These are phyloP conservation scores for Chunga burmeisteri DNA, from an alignment of 2,113 vertebrate species.

Conservation along the genomic window DNA sequence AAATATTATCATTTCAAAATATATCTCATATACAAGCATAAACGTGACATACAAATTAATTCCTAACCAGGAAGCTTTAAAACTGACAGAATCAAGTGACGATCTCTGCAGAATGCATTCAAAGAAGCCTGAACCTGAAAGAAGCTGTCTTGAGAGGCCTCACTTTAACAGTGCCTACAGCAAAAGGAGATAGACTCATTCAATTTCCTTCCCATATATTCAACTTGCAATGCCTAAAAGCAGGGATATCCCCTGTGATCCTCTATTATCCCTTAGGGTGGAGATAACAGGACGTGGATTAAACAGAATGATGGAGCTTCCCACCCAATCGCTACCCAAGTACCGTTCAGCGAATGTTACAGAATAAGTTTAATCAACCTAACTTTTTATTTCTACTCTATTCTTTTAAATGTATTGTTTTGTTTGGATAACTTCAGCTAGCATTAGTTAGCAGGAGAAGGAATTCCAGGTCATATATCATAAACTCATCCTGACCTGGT, in stretches of 20 bases:
- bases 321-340: neutral
- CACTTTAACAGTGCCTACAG: neutral
- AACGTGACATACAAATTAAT: neutral
- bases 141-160: neutral
- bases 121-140: conserved; percentile 4
- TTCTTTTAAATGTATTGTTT: too few relatives aligned
- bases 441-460: too few relatives aligned
- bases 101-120: neutral
- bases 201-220: neutral
- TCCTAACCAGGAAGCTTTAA: neutral
- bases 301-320: neutral
- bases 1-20: neutral
- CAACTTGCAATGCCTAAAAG: neutral
- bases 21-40: neutral
- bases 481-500: too few relatives aligned
- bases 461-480: too few relatives aligned
- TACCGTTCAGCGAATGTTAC: neutral
- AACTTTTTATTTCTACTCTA: too few relatives aligned
- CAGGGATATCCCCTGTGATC: neutral
- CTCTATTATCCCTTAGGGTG: neutral
- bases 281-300: neutral
- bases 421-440: too few relatives aligned
- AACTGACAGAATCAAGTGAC: neutral
- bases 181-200: neutral
- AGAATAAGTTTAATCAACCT: too few relatives aligned